Percentiles rank a stretch among this genome's conserved stretches.
phyloP scores from a whole-genome alignment of 2,113 vertebrate species.

The Rhegmatorhina hoffmannsi region DNA sequence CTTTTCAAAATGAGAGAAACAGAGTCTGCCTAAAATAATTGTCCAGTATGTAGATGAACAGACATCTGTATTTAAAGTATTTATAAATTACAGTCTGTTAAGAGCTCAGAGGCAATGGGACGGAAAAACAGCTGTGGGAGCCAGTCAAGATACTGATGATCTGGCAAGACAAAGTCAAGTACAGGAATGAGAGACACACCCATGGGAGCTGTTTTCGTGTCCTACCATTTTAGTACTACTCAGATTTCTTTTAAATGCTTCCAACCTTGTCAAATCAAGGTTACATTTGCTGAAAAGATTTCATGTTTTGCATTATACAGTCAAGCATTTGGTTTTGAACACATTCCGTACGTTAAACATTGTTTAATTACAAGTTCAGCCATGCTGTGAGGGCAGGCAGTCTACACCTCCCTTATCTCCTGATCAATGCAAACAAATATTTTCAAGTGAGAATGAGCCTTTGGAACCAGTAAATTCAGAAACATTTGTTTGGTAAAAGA shows the following conservation, averaged over 20 bases:
- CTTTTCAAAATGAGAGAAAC: background rate
- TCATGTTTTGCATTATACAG: background rate
- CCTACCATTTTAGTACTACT: background rate
- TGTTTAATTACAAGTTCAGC: background rate
- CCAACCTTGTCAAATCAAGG: background rate
- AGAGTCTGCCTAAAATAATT: background rate
- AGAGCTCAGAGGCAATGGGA: background rate
- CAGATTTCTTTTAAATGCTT: background rate
- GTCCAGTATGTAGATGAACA: background rate
- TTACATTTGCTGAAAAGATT: background rate
- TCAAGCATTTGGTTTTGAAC: background rate
- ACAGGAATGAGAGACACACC: background rate
- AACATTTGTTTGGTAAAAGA: background rate
- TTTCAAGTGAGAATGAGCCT: background rate
- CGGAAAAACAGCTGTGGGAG: conserved; percentile 1
- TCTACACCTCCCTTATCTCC: background rate
- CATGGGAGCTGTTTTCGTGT: background rate
- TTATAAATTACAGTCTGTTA: background rate
- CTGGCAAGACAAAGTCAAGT: background rate
- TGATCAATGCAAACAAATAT: background rate
- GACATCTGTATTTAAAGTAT: background rate
- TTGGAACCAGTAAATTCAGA: background rate
- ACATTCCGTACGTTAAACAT: background rate
- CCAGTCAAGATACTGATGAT: background rate
- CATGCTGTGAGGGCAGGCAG: background rate